A percentile compares a stretch with the other conserved stretches of the same genome.
These are phyloP conservation scores for Ondatra zibethicus DNA, from an alignment of 2,113 vertebrate species.

Conservation along the genomic window DNA sequence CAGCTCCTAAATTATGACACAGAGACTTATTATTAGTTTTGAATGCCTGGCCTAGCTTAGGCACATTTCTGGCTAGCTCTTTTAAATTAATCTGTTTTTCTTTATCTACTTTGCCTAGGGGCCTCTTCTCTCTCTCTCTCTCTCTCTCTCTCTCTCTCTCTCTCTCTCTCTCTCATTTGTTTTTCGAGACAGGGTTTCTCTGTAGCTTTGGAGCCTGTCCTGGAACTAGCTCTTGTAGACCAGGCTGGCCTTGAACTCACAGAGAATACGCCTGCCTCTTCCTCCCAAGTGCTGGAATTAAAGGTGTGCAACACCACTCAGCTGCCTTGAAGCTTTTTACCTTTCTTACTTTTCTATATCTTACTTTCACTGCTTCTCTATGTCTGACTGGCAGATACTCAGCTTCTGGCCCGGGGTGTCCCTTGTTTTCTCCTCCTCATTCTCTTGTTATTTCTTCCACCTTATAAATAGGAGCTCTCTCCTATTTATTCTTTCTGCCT, in stretches of 20 bases:
- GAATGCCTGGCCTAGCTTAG: background rate
- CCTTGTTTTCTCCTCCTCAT: background rate
- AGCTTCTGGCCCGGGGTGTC: too few relatives aligned
- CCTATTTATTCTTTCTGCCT: background rate
- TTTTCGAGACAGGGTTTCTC: too few relatives aligned
- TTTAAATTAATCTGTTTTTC: background rate
- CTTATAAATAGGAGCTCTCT: background rate
- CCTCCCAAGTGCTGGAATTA: too few relatives aligned
- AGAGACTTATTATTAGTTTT: background rate
- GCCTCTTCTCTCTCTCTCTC: rapidly evolving
- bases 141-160: too few relatives aligned
- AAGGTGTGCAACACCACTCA: too few relatives aligned
- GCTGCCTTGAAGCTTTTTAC: background rate
- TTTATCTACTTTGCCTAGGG: background rate
- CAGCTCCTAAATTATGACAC: background rate
- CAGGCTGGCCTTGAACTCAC: too few relatives aligned
- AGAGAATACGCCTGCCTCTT: too few relatives aligned
- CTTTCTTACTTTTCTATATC: background rate
- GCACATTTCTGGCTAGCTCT: background rate
- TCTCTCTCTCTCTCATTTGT: too few relatives aligned
- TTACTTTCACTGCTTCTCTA: background rate
- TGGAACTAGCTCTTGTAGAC: too few relatives aligned
- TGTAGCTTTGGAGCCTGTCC: too few relatives aligned
- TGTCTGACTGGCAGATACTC: too few relatives aligned
- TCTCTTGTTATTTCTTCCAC: background rate